Conservation (phyloP, 2,113 vertebrate genomes). For the Eretmochelys imbricata region DNA sequence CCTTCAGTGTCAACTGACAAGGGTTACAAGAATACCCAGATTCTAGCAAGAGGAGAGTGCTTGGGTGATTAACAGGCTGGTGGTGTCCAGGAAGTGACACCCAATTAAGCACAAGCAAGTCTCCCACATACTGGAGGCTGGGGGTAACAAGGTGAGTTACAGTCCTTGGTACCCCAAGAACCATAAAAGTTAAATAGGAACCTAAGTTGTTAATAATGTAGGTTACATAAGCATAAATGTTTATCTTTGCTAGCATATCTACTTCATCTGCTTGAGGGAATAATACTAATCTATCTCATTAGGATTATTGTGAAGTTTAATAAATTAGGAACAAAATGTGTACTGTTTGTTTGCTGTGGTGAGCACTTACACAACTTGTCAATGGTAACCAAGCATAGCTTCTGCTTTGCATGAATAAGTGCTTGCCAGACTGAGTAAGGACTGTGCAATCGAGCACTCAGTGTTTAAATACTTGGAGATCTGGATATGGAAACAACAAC, state of each 20-base stretch:
- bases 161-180: background rate
- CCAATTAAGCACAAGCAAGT: too few relatives aligned
- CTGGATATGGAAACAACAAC: fast-evolving
- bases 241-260: background rate
- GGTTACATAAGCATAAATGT: background rate
- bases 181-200: background rate
- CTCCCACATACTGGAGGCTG: background rate
- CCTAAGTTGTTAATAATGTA: background rate
- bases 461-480: background rate
- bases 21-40: too few relatives aligned
- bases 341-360: background rate
- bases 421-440: background rate
- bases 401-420: background rate
- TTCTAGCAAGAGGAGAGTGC: background rate
- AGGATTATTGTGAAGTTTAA: background rate
- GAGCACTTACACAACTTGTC: background rate
- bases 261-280: background rate
- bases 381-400: background rate
- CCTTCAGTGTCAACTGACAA: too few relatives aligned
- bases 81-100: too few relatives aligned
- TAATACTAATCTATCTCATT: background rate
- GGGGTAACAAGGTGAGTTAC: background rate
- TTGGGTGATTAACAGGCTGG: too few relatives aligned
- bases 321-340: background rate
- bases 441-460: background rate